A percentile compares a stretch with the other conserved stretches of the same genome.
These are phyloP conservation scores for Phrynocephalus guinanensis DNA, from an alignment of 2,797 vertebrate genomes.

Conservation along the genomic window DNA sequence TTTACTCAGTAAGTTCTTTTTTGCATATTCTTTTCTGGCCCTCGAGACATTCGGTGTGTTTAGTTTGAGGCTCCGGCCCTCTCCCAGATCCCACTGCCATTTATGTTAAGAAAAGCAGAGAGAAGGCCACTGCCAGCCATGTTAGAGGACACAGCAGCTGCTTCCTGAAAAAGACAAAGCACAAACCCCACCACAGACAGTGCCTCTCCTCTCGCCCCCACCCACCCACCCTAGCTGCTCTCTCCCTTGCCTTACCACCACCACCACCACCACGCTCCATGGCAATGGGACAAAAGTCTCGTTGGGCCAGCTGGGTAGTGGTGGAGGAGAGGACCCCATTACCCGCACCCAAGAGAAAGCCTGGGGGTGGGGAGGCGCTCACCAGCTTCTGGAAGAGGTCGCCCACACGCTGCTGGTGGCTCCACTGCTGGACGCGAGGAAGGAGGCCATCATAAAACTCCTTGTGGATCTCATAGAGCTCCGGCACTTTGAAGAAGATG, in stretches of 20 bases:
- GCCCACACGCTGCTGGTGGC: conserved; percentile 94
- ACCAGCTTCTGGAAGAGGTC: conserved; percentile 99
- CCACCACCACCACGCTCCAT: not conserved
- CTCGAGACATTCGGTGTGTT: too few relatives aligned
- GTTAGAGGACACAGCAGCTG: too few relatives aligned
- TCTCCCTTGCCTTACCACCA: not conserved
- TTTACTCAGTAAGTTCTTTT: not conserved
- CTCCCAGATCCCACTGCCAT: too few relatives aligned
- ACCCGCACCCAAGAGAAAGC: too few relatives aligned
- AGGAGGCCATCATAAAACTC: conserved; percentile 95
- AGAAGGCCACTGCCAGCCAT: too few relatives aligned
- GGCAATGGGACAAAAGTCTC: not conserved
- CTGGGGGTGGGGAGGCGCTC: conserved; percentile 57
- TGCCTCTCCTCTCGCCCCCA: not conserved
- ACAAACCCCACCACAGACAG: too few relatives aligned
- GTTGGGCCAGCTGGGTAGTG: not conserved
- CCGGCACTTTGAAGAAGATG: conserved; percentile 99
- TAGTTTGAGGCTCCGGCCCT: too few relatives aligned
- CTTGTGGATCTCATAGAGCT: conserved; percentile 97
- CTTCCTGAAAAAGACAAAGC: too few relatives aligned
- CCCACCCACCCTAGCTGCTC: not conserved
- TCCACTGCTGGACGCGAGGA: conserved; percentile 95
- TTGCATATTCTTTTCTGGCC: not conserved
- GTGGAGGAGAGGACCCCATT: too few relatives aligned
- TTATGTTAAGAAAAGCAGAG: too few relatives aligned